Percentiles rank a stretch among this genome's conserved stretches.
Conservation (phyloP, 2,113 vertebrate species). For the Oreocharis arfaki region DNA sequence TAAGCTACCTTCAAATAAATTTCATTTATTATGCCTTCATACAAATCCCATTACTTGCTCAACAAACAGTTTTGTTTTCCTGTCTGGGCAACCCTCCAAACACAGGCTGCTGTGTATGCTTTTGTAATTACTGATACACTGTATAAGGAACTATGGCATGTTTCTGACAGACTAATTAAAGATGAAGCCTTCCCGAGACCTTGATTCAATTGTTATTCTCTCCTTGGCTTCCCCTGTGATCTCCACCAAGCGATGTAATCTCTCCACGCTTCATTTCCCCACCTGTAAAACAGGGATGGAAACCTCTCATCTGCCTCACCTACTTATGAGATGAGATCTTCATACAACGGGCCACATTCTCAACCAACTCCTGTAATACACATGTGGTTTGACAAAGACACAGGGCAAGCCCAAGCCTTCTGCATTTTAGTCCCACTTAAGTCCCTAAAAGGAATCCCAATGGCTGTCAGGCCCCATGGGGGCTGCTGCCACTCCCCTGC, state of each 20-base stretch:
- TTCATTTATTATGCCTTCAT: slow-evolving; percentile 3
- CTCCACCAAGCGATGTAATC: background rate
- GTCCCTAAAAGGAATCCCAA: rapidly evolving
- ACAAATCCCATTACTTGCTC: slow-evolving; percentile 27
- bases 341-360: rapidly evolving
- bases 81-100: slow-evolving; percentile 36
- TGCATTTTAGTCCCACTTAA: rapidly evolving
- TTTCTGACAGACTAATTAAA: slow-evolving; percentile 37
- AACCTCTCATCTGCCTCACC: background rate
- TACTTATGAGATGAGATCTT: rapidly evolving
- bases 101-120: background rate
- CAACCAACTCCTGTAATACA: background rate
- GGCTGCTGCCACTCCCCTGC: background rate
- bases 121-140: background rate
- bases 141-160: background rate
- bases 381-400: background rate
- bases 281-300: background rate
- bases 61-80: slow-evolving; percentile 36
- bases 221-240: background rate
- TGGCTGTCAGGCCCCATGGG: background rate
- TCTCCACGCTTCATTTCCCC: background rate
- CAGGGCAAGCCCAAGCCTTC: background rate
- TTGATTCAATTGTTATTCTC: background rate
- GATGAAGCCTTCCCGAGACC: background rate
- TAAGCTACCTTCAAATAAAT: slow-evolving; percentile 22